Conservation (phyloP, 1,140 invertebrate species). For the Sweltsa coloradensis region DNA sequence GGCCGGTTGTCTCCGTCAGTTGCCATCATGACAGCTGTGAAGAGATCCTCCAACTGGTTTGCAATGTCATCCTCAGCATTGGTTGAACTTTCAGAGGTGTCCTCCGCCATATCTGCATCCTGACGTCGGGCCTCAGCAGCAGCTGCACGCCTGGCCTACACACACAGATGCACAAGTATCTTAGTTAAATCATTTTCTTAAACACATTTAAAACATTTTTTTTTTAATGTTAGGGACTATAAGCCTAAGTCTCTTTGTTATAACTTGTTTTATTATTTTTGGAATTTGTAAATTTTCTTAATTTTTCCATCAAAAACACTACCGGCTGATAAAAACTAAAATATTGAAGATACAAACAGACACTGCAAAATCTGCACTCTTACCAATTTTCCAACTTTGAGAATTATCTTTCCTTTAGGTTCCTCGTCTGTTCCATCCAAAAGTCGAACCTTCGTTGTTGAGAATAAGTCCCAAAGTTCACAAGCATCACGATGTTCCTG, state of each 20-base stretch:
- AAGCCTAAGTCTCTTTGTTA: too few species aligned
- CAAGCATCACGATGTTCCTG: constrained; percentile 84
- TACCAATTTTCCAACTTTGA: constrained; percentile 41
- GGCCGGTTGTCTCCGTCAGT: constrained; percentile 62
- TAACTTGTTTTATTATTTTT: too few species aligned
- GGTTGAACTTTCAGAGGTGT: constrained; percentile 55
- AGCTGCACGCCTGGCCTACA: constrained; percentile 31
- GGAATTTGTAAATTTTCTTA: too few species aligned
- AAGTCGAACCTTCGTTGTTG: constrained; percentile 37
- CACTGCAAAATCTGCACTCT: too few species aligned
- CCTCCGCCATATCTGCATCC: constrained; percentile 39
- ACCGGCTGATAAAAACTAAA: constrained; percentile 2
- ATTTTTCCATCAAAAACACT: too few species aligned
- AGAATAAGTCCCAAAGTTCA: constrained; percentile 79
- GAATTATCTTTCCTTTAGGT: constrained; percentile 41
- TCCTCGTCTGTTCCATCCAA: constrained; percentile 31
- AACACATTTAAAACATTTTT: too few species aligned
- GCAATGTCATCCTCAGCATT: constrained; percentile 56
- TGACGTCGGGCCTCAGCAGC: constrained; percentile 28
- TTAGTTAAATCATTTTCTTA: too few species aligned
- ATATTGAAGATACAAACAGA: not conserved
- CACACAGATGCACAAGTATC: not conserved
- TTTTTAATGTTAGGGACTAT: too few species aligned
- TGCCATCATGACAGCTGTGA: constrained; percentile 67
- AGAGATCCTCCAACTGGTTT: constrained; percentile 66